phyloP scores from a whole-genome alignment of 2,113 vertebrate species.

The Daboia siamensis region DNA sequence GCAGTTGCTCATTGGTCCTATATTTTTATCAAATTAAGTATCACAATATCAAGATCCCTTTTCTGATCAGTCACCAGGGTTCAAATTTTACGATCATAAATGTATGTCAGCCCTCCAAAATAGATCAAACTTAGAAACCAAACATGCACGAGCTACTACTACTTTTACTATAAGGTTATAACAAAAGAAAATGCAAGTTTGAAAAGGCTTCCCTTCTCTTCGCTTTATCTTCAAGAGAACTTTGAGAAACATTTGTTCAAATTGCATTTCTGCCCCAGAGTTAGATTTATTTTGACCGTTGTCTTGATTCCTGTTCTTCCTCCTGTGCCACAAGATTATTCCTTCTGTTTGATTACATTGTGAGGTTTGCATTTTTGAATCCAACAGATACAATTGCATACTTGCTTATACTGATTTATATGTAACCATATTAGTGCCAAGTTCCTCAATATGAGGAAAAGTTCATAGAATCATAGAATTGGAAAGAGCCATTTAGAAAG shows the following conservation, averaged over 20 bases:
- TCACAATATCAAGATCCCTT: neutral
- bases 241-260: neutral
- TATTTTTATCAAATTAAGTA: neutral
- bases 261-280: neutral
- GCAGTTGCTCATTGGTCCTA: neutral
- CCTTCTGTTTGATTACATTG: neutral
- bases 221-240: neutral
- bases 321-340: neutral
- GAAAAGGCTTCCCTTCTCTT: neutral
- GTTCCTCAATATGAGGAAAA: neutral
- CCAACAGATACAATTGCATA: neutral
- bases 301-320: neutral
- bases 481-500: neutral
- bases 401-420: neutral
- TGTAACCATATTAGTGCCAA: neutral
- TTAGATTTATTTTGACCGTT: neutral
- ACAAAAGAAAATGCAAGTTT: neutral
- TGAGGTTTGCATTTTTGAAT: neutral
- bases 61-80: neutral
- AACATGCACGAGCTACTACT: neutral
- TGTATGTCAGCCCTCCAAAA: neutral
- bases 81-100: neutral
- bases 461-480: neutral
- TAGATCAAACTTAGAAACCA: neutral
- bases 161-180: neutral